Base-by-base conservation (phyloP, 92 coral and sea anemone genomes). In the Ricordea florida region DNA sequence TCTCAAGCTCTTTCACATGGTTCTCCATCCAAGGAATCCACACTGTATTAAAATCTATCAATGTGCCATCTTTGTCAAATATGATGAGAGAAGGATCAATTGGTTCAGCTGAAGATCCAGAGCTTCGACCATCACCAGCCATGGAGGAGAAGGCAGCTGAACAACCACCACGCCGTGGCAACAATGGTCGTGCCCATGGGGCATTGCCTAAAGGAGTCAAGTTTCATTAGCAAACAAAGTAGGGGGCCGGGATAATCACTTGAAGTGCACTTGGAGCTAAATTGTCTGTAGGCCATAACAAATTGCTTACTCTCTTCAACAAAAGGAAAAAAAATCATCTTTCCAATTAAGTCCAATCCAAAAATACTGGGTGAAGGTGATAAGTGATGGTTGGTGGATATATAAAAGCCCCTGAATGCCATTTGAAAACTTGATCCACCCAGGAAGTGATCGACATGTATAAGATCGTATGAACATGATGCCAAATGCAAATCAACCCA, bases 41-140 rank as follows among this genome's bases (percentile, higher is more conserved):
- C 22, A 93, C 97, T 13, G 94, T 81, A 31, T 94, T 84, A 31
- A 89, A 81, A 40, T 94, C 97, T 52, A 94, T 94, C 71, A 94
- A 36, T 28, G 98, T 94, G 21, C 98, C 98, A 62, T 94, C 98
- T 43, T 94, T 94, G 85, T 94, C 98, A 22, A 94, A 94, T 26
- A 94, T 92, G 24, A 94, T 80, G 72, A 94, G 83, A 4, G 89
- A 81, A 10, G 93, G 89, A 4, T 89, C 85, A 43, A 78, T 48
- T 44, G 32, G 66, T n/a, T 51, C 42, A 28, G 56, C 27, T 8
- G 76, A 47, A 10, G 87, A 46, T 22, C 78, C 85, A 13, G 85
- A 51, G 58, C 81, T 76, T 53, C 63, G 66, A 0, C 93, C 93
- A 64, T 87, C 92, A 17, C 97, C 97, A 26, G 90, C 86, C 60